Evolutionary conservation across 2,797 vertebrate species (phyloP).

Genomic region (Acestrorhynchus altus): DNA sequence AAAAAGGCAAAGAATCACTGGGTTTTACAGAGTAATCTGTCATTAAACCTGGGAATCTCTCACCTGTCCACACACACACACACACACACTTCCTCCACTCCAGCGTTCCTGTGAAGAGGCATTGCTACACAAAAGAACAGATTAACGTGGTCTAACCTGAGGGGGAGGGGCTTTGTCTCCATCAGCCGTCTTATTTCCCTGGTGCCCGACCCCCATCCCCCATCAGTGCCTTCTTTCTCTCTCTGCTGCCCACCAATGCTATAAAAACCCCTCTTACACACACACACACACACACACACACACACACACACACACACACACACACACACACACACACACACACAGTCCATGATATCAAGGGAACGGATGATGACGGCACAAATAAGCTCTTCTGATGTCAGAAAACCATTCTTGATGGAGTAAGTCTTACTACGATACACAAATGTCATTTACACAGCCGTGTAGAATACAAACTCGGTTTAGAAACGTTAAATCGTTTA

Average conservation of each 20-base stretch:
- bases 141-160: constrained; percentile 37
- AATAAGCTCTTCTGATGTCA: too few relatives aligned
- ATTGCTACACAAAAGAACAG: constrained; percentile 34
- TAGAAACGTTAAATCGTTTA: too few relatives aligned
- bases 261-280: neutral
- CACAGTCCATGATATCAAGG: too few relatives aligned
- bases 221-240: constrained; percentile 15
- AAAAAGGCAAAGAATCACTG: too few relatives aligned
- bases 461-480: too few relatives aligned
- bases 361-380: too few relatives aligned
- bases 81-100: constrained; percentile 7
- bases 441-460: too few relatives aligned
- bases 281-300: neutral
- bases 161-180: constrained; percentile 43
- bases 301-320: neutral
- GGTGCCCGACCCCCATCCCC: constrained; percentile 43
- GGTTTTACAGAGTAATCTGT: too few relatives aligned
- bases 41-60: too few relatives aligned
- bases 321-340: neutral
- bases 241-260: constrained; percentile 17
- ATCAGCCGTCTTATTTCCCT: constrained; percentile 45
- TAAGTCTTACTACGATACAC: too few relatives aligned
- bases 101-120: constrained; percentile 11
- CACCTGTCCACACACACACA: neutral
- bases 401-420: too few relatives aligned